A percentile compares a stretch with the other conserved stretches of the same genome.
Conservation (phyloP, 2,113 vertebrate genomes). For the Phainopepla nitens region DNA sequence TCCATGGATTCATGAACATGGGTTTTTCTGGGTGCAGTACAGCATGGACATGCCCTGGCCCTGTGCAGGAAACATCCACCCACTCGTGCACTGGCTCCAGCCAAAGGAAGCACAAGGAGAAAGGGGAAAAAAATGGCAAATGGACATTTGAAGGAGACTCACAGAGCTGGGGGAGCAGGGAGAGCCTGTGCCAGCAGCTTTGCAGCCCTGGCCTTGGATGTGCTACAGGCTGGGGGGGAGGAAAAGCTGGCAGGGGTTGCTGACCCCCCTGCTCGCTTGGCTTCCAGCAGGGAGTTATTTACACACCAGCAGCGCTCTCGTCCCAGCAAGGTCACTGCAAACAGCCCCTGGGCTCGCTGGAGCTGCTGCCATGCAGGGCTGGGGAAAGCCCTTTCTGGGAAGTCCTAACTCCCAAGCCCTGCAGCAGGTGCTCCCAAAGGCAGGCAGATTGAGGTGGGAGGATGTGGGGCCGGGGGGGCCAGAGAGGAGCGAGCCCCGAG, state of each 20-base stretch:
- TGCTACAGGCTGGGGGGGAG: not conserved
- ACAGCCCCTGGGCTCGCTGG: not conserved
- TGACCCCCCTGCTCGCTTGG: not conserved
- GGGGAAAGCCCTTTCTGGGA: not conserved
- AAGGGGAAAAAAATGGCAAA: not conserved
- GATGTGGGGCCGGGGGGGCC: accelerated
- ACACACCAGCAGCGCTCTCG: not conserved
- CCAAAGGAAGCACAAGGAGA: not conserved
- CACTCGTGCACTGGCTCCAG: not conserved
- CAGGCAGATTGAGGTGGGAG: not conserved
- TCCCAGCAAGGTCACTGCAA: conserved; percentile 27
- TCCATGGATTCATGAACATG: not conserved
- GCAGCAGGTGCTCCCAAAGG: not conserved
- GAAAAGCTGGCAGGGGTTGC: not conserved
- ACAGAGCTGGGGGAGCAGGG: not conserved
- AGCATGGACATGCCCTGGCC: not conserved
- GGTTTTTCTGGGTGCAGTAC: not conserved
- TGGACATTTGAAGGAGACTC: not conserved
- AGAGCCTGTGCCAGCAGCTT: not conserved
- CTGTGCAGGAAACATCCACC: not conserved
- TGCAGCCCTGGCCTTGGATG: not conserved
- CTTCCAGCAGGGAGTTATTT: conserved; percentile 2
- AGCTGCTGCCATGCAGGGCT: not conserved
- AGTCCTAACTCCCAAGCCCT: accelerated
- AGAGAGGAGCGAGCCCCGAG: not conserved